Evolutionary conservation across 2,797 vertebrate genomes (phyloP).

Genomic region (Tadarida brasiliensis): DNA sequence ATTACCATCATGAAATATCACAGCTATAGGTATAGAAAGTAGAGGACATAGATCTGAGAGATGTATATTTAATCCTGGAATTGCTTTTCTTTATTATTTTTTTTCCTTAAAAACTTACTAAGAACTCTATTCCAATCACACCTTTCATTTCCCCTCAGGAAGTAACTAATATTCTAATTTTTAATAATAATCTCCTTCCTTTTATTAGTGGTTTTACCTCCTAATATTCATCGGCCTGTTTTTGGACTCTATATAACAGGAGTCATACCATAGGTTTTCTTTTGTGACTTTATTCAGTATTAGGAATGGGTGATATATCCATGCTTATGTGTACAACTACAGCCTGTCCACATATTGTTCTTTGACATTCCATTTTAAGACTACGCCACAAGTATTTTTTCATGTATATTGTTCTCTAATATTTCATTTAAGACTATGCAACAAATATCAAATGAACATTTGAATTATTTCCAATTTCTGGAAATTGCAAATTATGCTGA

Average conservation of each 20-base stretch:
- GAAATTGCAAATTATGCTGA: neutral
- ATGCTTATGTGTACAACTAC: neutral
- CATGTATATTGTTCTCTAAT: conserved; percentile 22
- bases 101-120: conserved; percentile 45
- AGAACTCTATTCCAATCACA: neutral
- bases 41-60: conserved; percentile 12
- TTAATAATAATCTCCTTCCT: neutral
- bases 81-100: neutral
- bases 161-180: conserved; percentile 40
- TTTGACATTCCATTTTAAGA: conserved; percentile 48
- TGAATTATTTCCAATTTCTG: conserved; percentile 53
- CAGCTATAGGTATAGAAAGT: neutral
- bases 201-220: neutral
- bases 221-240: neutral
- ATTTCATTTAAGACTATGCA: conserved; percentile 16
- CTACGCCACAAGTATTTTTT: neutral
- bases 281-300: neutral
- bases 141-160: neutral
- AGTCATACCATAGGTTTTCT: neutral
- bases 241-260: neutral
- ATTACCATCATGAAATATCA: conserved; percentile 37
- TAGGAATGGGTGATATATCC: neutral
- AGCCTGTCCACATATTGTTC: neutral
- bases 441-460: conserved; percentile 36
- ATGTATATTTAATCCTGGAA: conserved; percentile 8